Percentiles rank a stretch among this genome's conserved stretches.
These are phyloP conservation scores for Bryconaethiops microstoma DNA, from an alignment of 2,797 vertebrate species.

Conservation along the genomic window DNA sequence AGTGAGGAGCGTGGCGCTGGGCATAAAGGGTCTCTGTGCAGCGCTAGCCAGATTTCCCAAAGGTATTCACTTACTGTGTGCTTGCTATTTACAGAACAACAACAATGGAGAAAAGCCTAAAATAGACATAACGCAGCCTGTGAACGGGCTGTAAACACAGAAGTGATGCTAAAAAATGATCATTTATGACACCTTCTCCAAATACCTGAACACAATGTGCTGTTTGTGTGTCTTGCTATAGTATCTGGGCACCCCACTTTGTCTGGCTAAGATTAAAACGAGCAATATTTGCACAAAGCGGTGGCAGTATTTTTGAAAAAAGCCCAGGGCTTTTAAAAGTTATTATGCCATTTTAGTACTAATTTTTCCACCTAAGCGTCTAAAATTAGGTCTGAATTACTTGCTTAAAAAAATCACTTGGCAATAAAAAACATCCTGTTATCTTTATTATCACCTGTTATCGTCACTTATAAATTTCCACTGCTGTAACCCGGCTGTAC, in stretches of 20 bases:
- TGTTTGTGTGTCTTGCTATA: neutral
- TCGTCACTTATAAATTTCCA: conserved; percentile 67
- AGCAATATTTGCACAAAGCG: conserved; percentile 29
- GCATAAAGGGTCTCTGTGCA: conserved; percentile 70
- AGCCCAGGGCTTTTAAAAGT: conserved; percentile 69
- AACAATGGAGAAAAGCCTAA: conserved; percentile 71
- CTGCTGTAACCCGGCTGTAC: conserved; percentile 56
- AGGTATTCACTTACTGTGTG: conserved; percentile 41
- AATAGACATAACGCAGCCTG: neutral
- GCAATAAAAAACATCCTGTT: conserved; percentile 74
- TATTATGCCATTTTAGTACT: conserved; percentile 56
- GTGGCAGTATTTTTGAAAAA: conserved; percentile 28
- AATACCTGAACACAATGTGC: neutral
- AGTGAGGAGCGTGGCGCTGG: conserved; percentile 61
- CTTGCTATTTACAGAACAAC: conserved; percentile 75
- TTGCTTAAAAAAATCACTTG: conserved; percentile 60
- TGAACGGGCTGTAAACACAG: no score
- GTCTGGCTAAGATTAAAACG: conserved; percentile 1
- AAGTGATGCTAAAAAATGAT: neutral
- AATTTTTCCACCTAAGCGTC: conserved; percentile 72
- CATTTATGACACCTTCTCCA: neutral
- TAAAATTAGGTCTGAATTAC: conserved; percentile 61
- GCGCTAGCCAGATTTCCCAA: conserved; percentile 65
- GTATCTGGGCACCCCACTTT: neutral
- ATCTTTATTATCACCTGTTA: no score